These are phyloP conservation scores for Anguilla japonica DNA, from an alignment of 2,113 vertebrate species.

Conservation along the genomic window DNA sequence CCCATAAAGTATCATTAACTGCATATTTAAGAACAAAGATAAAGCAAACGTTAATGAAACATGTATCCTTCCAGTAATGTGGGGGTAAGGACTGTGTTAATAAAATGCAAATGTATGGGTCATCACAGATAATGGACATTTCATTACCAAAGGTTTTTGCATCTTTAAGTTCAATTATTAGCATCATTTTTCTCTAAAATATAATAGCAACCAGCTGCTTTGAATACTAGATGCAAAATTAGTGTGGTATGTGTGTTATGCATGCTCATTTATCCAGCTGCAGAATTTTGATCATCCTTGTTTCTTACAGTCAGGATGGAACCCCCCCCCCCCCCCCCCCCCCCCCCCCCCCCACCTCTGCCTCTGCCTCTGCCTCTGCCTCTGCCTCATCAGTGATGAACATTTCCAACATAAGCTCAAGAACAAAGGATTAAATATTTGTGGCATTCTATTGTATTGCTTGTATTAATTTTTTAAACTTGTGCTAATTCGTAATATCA, in stretches of 20 bases:
- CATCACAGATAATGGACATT: background rate
- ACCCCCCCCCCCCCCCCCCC: background rate
- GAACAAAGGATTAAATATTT: no score
- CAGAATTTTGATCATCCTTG: background rate
- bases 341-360: no score
- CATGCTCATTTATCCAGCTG: background rate
- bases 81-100: background rate
- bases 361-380: no score
- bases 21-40: background rate
- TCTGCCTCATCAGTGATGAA: no score
- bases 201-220: background rate
- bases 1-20: no score
- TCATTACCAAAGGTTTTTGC: no score
- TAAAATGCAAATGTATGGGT: background rate
- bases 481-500: no score
- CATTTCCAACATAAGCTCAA: no score
- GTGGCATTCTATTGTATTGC: no score
- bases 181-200: background rate
- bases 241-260: background rate
- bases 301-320: background rate
- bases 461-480: no score
- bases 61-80: background rate
- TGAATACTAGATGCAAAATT: background rate
- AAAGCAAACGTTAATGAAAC: background rate
- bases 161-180: background rate